phyloP scores from a whole-genome alignment of 2,888 invertebrate species.

The Nemapogon koenigi region DNA sequence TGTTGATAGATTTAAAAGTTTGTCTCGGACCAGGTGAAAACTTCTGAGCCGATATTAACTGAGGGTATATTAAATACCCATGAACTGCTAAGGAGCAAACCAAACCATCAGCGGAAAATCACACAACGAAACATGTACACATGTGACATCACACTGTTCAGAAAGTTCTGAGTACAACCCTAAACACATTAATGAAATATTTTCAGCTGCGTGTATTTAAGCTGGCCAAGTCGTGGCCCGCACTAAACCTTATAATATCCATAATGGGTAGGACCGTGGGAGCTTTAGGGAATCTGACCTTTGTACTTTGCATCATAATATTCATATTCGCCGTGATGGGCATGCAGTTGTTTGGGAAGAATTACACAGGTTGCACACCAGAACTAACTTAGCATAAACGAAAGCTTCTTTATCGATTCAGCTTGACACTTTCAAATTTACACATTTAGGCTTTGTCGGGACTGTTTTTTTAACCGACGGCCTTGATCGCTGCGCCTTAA shows the following conservation, averaged over 20 bases:
- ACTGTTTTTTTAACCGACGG: slow-evolving; percentile 39
- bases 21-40: too few relatives aligned
- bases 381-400: slow-evolving; percentile 51
- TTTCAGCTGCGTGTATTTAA: slow-evolving; percentile 94
- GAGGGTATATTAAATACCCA: too few relatives aligned
- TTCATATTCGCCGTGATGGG: slow-evolving; percentile 98
- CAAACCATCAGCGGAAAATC: too few relatives aligned
- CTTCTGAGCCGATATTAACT: too few relatives aligned
- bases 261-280: slow-evolving; percentile 96
- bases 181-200: slow-evolving; percentile 39
- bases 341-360: slow-evolving; percentile 93
- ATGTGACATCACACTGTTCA: neutral
- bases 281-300: slow-evolving; percentile 93
- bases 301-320: slow-evolving; percentile 94
- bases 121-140: neutral
- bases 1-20: too few relatives aligned
- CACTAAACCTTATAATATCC: slow-evolving; percentile 92
- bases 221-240: slow-evolving; percentile 96
- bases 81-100: too few relatives aligned
- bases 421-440: slow-evolving; percentile 59
- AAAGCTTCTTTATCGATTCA: slow-evolving; percentile 57
- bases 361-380: slow-evolving; percentile 75
- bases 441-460: slow-evolving; percentile 54
- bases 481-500: slow-evolving; percentile 56
- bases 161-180: too few relatives aligned